phyloP scores from a whole-genome alignment of 2,797 vertebrate species.

The Leontopithecus rosalia region DNA sequence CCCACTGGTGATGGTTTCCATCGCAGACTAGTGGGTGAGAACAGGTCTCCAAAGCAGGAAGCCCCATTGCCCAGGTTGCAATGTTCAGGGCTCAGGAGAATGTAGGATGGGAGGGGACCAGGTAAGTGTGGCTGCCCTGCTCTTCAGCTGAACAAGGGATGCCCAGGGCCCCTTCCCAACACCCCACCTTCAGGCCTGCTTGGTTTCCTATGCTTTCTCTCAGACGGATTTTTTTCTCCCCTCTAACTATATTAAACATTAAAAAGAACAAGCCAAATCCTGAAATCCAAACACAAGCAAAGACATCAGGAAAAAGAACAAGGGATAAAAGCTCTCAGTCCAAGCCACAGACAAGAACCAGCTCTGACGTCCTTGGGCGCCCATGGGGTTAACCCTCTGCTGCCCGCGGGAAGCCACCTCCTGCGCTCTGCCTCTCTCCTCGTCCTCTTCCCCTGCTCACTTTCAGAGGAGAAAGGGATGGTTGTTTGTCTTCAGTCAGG shows the following conservation, averaged over 20 bases:
- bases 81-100: neutral
- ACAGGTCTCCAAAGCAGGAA: neutral
- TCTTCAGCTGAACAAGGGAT: neutral
- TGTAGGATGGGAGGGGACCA: neutral
- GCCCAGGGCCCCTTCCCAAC: neutral
- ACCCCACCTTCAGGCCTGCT: neutral
- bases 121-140: neutral
- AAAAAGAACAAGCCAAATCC: constrained; percentile 52
- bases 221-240: neutral
- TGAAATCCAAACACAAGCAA: constrained; percentile 78
- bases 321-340: constrained; percentile 85
- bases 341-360: constrained; percentile 80
- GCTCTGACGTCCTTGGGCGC: constrained; percentile 84
- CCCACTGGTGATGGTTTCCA: neutral
- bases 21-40: neutral
- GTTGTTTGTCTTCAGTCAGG: neutral
- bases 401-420: constrained; percentile 71
- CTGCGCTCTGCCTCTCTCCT: constrained; percentile 47
- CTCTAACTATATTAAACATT: constrained; percentile 54
- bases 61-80: neutral
- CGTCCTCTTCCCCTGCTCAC: neutral
- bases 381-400: constrained; percentile 84
- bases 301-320: constrained; percentile 82
- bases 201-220: neutral
- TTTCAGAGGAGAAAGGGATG: neutral